Percentiles rank a stretch among this genome's conserved stretches.
Conservation (phyloP, 1,140 invertebrate genomes). For the Drosophila hydei region DNA sequence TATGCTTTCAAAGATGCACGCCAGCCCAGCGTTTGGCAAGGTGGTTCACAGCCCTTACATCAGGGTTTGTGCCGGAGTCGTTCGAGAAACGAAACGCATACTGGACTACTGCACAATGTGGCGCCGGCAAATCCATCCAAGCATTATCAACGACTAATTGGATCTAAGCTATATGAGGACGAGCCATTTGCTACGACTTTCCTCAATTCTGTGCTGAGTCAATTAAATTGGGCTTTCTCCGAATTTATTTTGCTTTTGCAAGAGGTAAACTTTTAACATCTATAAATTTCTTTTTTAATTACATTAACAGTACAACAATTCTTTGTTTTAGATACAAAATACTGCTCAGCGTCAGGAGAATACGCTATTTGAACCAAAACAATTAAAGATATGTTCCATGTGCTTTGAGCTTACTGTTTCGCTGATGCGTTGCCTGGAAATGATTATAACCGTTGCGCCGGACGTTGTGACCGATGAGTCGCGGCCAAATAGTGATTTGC, state of each 20-base stretch:
- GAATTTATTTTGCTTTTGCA: constrained; percentile 94
- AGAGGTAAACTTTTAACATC: constrained; percentile 86
- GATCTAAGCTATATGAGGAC: constrained; percentile 84
- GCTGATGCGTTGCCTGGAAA: constrained; percentile 91
- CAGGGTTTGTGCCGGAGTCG: constrained; percentile 78
- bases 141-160: constrained; percentile 77
- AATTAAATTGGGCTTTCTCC: constrained; percentile 95
- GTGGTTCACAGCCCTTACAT: constrained; percentile 63
- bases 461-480: constrained; percentile 87
- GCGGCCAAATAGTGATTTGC: constrained; percentile 86
- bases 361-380: constrained; percentile 88
- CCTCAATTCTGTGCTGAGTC: constrained; percentile 92
- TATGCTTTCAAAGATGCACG: constrained; percentile 90
- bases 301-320: constrained; percentile 19
- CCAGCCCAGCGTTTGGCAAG: constrained; percentile 78
- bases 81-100: constrained; percentile 80
- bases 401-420: constrained; percentile 91
- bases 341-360: constrained; percentile 85
- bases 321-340: constrained; percentile 86
- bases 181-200: constrained; percentile 86
- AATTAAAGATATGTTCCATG: constrained; percentile 93
- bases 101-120: constrained; percentile 80
- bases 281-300: too few relatives aligned
- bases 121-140: constrained; percentile 80
- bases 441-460: constrained; percentile 89